Evolutionary conservation across 2,888 invertebrate genomes (phyloP).

Genomic region (Trichopria drosophilae): DNA sequence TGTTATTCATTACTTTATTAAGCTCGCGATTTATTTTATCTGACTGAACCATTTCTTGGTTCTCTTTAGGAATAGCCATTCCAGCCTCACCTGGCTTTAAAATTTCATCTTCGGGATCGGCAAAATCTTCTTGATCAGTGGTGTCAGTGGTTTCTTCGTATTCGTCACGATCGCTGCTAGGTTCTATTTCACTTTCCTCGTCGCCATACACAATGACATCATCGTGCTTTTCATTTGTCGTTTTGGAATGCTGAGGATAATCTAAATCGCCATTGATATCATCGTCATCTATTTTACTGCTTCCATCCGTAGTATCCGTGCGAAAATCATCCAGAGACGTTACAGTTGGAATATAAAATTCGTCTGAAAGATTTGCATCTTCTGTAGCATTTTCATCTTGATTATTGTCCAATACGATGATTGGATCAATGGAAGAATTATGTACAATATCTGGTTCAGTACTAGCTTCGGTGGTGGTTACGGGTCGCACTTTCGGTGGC

Average conservation of each 20-base stretch:
- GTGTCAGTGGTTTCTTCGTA: constrained; percentile 35
- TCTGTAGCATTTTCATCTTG: too few relatives aligned
- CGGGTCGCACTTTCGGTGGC: constrained; percentile 9
- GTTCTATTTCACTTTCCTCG: constrained; percentile 31
- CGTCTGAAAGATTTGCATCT: constrained; percentile 3
- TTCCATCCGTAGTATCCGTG: not conserved
- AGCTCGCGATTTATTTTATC: constrained; percentile 8
- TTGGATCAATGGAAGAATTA: too few relatives aligned
- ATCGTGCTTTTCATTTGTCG: too few relatives aligned
- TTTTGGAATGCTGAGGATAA: too few relatives aligned
- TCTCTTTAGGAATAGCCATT: constrained; percentile 38
- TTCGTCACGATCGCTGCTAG: constrained; percentile 31
- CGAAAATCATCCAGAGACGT: constrained; percentile 1
- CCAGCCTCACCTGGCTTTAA: constrained; percentile 50
- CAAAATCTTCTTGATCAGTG: constrained; percentile 44
- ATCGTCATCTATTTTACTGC: constrained; percentile 6
- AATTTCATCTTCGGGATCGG: constrained; percentile 47
- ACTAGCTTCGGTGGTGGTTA: too few relatives aligned
- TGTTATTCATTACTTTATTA: constrained; percentile 11
- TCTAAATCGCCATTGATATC: too few relatives aligned
- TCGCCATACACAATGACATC: constrained; percentile 37
- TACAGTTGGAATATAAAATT: not conserved
- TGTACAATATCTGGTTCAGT: too few relatives aligned
- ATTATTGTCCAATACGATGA: too few relatives aligned
- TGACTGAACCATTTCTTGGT: constrained; percentile 25